Conservation (phyloP, 2,888 invertebrate genomes). For the Lutraria lutraria region DNA sequence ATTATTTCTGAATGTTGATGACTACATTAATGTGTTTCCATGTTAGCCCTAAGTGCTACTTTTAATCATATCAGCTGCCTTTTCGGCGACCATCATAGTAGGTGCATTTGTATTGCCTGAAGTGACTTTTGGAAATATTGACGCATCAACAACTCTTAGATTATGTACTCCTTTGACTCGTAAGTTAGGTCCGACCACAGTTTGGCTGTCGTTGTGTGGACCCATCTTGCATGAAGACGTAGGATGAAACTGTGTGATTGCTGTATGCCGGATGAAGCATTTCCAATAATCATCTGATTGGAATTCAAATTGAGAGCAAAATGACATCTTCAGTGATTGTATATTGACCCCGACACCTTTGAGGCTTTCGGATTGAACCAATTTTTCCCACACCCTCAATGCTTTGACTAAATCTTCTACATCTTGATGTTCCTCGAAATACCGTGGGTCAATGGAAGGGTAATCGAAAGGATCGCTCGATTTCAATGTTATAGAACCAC, state of each 20-base stretch:
- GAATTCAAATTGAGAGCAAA: slow-evolving; percentile 48
- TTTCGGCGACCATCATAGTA: slow-evolving; percentile 44
- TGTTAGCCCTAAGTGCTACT: too few relatives aligned
- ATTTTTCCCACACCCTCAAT: slow-evolving; percentile 29
- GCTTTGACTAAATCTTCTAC: slow-evolving; percentile 29
- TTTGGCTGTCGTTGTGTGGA: slow-evolving; percentile 82
- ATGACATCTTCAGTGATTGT: slow-evolving; percentile 30
- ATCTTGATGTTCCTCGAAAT: slow-evolving; percentile 22
- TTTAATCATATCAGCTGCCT: slow-evolving; percentile 43
- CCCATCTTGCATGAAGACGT: slow-evolving; percentile 93
- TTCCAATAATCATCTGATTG: slow-evolving; percentile 63
- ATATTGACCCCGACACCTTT: slow-evolving; percentile 48
- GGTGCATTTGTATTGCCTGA: slow-evolving; percentile 49
- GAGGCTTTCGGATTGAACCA: slow-evolving; percentile 51
- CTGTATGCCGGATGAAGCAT: slow-evolving; percentile 49
- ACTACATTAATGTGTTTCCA: too few relatives aligned
- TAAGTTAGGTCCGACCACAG: slow-evolving; percentile 90
- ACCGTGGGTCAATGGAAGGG: slow-evolving; percentile 24
- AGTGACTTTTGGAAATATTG: slow-evolving; percentile 43
- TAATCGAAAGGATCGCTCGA: slow-evolving; percentile 36
- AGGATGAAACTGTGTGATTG: slow-evolving; percentile 88
- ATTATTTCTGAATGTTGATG: too few relatives aligned
- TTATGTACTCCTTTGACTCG: slow-evolving; percentile 50
- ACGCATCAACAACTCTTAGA: slow-evolving; percentile 49
- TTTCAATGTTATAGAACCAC: slow-evolving; percentile 27